Percentiles rank a stretch among this genome's conserved stretches.
phyloP scores from a whole-genome alignment of 2,888 invertebrate species.

The Andrena haemorrhoa region DNA sequence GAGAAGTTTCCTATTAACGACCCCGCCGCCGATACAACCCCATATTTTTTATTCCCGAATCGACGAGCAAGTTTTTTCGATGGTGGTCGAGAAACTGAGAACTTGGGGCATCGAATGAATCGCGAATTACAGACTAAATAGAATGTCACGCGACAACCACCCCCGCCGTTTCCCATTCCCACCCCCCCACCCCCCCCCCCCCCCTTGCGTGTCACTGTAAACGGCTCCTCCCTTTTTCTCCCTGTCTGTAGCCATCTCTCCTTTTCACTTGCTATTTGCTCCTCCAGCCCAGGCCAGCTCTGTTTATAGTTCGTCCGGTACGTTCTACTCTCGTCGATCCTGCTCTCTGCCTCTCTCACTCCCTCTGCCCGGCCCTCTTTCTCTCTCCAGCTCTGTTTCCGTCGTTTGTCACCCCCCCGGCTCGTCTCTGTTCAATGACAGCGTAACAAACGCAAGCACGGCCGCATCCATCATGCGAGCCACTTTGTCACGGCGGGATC shows the following conservation, averaged over 20 bases:
- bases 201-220: constrained; percentile 29
- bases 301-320: constrained; percentile 47
- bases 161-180: constrained; percentile 57
- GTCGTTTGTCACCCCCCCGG: constrained; percentile 36
- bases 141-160: constrained; percentile 71
- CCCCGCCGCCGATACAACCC: background rate
- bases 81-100: constrained; percentile 23
- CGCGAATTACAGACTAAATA: constrained; percentile 77
- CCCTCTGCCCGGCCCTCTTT: background rate
- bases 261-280: constrained; percentile 18
- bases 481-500: constrained; percentile 81
- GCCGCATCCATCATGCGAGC: constrained; percentile 79
- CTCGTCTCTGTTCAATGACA: constrained; percentile 50
- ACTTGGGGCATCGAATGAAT: constrained; percentile 63
- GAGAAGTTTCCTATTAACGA: constrained; percentile 28
- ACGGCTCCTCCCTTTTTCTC: constrained; percentile 31
- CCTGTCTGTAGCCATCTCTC: constrained; percentile 15
- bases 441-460: constrained; percentile 69
- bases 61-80: constrained; percentile 17
- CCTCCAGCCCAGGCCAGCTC: constrained; percentile 17
- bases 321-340: constrained; percentile 41
- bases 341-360: background rate
- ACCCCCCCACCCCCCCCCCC: constrained; percentile 35
- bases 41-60: constrained; percentile 1
- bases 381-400: constrained; percentile 5